Conservation (phyloP, 2,797 vertebrate species). For the Psittacula derbiana region DNA sequence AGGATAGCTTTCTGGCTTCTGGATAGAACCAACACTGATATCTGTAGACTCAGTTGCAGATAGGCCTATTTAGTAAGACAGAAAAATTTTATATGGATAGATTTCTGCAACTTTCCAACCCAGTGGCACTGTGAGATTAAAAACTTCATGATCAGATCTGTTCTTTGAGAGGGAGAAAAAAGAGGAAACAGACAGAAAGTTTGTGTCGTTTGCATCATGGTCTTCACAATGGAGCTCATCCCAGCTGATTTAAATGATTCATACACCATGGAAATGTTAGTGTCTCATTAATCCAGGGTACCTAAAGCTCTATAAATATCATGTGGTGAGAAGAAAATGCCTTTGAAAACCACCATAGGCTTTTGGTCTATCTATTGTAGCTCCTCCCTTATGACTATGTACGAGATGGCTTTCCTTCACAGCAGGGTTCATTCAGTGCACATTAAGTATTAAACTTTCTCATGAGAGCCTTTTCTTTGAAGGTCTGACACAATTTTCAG, state of each 20-base stretch:
- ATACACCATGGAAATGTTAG: not conserved
- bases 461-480: not conserved
- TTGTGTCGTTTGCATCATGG: not conserved
- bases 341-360: not conserved
- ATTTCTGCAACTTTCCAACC: not conserved
- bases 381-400: accelerated
- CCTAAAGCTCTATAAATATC: not conserved
- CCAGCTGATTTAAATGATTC: not conserved
- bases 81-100: accelerated
- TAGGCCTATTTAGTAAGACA: not conserved
- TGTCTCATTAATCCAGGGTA: not conserved
- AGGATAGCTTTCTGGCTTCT: accelerated
- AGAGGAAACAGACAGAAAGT: not conserved
- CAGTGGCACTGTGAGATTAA: accelerated
- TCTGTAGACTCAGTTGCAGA: not conserved
- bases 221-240: not conserved
- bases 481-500: not conserved
- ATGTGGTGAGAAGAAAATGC: not conserved
- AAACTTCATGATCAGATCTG: accelerated
- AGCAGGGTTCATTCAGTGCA: not conserved
- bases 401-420: not conserved
- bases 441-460: not conserved
- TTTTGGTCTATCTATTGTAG: not conserved
- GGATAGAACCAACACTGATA: not conserved
- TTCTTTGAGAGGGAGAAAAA: not conserved